Evolutionary conservation across 2,888 invertebrate genomes (phyloP).

Genomic region (Hydrotaea diabolus): DNA sequence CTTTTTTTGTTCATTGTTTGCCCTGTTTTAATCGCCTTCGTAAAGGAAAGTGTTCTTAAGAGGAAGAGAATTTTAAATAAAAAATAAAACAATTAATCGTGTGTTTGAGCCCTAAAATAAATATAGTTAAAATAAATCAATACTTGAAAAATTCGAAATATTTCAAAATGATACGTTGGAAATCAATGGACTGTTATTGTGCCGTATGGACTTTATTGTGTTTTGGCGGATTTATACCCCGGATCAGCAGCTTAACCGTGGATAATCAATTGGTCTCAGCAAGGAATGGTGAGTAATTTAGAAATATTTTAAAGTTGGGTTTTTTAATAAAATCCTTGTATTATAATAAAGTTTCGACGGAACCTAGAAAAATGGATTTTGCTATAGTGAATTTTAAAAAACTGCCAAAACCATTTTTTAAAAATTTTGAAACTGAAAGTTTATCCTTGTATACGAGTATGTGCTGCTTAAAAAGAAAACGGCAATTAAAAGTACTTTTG

Average conservation of each 20-base stretch:
- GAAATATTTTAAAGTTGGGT: too few relatives aligned
- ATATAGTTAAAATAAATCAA: constrained; percentile 35
- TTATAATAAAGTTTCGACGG: too few relatives aligned
- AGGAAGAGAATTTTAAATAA: not conserved
- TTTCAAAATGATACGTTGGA: constrained; percentile 59
- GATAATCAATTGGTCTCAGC: constrained; percentile 80
- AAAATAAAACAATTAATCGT: not conserved
- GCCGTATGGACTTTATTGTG: constrained; percentile 54
- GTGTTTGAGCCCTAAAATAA: not conserved
- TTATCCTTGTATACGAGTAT: too few relatives aligned
- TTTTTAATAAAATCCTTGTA: too few relatives aligned
- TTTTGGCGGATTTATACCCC: constrained; percentile 28
- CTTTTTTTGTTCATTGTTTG: not conserved
- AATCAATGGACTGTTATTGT: constrained; percentile 44
- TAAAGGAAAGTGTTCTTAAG: not conserved
- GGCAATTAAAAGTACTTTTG: too few relatives aligned
- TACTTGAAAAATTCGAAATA: constrained; percentile 5
- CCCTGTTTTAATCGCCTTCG: too few relatives aligned
- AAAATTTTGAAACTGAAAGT: too few relatives aligned
- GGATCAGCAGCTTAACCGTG: constrained; percentile 73
- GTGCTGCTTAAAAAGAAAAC: too few relatives aligned
- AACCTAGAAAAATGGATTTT: too few relatives aligned
- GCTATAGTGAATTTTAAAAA: too few relatives aligned
- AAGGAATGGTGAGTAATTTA: constrained; percentile 78
- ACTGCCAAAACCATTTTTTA: too few relatives aligned